Base-by-base conservation (phyloP, 2,113 vertebrate genomes). In the Vulpes ferrilata region DNA sequence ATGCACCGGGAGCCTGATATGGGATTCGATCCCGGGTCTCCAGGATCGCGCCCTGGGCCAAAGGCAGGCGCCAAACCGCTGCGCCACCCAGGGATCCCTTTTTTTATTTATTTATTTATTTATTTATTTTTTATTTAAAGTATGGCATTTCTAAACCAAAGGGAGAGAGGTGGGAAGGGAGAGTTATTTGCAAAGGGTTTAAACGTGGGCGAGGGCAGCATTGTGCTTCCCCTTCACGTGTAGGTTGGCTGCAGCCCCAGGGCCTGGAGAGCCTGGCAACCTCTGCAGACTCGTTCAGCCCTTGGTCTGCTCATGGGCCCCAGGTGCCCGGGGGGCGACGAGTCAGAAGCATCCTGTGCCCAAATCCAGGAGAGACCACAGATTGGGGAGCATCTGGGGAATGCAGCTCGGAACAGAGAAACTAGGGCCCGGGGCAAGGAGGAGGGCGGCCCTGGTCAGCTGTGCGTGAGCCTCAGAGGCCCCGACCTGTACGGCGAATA, bases 91-190 rank as follows among this genome's bases (percentile, higher is more conserved):
- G n/a, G n/a, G n/a, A n/a, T n/a, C n/a, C n/a, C n/a, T n/a, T n/a
- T n/a, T n/a, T n/a, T n/a, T n/a, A n/a, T n/a, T n/a, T n/a, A n/a
- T n/a, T n/a, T n/a, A n/a, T n/a, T n/a, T n/a, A n/a, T n/a, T n/a
- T n/a, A n/a, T n/a, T n/a, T n/a, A n/a, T n/a, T n/a, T n/a, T n/a
- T n/a, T n/a, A n/a, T n/a, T n/a, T n/a, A n/a, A 89, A 86, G 62
- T 13, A n/a, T 23, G 74, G 51, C 51, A 76, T 89, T 96, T 96
- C 79, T 59, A 85, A 91, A 59, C 74, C 27, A 43, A n/a, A 87
- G 22, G 62, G 17, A 80, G 67, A 38, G 13, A n/a, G 53, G 38
- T 3, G 32, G 83, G 12, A n/a, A 90, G 20, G 32, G 35, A 93
- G 85, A 90, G n/a, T 35, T 43, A 90, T 65, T 79, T 82, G 74